phyloP scores from a whole-genome alignment of 2,888 invertebrate species.

The Megaustenia siamemsis region DNA sequence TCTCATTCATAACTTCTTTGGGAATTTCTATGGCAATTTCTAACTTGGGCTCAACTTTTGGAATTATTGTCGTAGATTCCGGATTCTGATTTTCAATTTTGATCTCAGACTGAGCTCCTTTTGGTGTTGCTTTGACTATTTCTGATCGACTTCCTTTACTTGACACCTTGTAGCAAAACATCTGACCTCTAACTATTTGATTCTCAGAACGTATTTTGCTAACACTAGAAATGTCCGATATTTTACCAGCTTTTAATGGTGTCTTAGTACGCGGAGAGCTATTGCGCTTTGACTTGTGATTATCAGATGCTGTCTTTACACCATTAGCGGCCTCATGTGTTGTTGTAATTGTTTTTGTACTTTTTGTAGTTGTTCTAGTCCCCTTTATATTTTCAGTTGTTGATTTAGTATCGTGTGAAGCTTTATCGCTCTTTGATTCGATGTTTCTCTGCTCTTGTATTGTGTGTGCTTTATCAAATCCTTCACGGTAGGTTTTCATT shows the following conservation, averaged over 20 bases:
- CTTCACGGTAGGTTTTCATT: not conserved
- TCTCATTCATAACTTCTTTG: not conserved
- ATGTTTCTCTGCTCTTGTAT: not conserved
- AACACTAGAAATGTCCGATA: not conserved
- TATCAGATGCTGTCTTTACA: not conserved
- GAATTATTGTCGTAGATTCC: too few species aligned
- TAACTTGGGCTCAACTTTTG: too few species aligned
- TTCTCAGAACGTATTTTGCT: not conserved
- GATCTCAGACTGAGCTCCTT: not conserved
- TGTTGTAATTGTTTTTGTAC: not conserved
- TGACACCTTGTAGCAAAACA: slow-evolving; percentile 13
- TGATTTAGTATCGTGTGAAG: too few species aligned
- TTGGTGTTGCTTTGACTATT: not conserved
- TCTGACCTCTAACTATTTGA: not conserved
- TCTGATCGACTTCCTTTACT: slow-evolving; percentile 1
- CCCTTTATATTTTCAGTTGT: not conserved
- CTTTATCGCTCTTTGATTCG: not conserved
- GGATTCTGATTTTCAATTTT: not conserved
- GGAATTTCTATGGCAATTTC: not conserved
- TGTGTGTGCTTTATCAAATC: not conserved
- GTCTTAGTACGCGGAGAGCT: not conserved
- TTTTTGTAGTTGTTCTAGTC: not conserved
- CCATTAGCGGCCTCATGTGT: not conserved
- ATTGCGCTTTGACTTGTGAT: not conserved
- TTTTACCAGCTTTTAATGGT: not conserved